Base-by-base conservation (phyloP, 2,888 invertebrate species). In the Clunio marinus region DNA sequence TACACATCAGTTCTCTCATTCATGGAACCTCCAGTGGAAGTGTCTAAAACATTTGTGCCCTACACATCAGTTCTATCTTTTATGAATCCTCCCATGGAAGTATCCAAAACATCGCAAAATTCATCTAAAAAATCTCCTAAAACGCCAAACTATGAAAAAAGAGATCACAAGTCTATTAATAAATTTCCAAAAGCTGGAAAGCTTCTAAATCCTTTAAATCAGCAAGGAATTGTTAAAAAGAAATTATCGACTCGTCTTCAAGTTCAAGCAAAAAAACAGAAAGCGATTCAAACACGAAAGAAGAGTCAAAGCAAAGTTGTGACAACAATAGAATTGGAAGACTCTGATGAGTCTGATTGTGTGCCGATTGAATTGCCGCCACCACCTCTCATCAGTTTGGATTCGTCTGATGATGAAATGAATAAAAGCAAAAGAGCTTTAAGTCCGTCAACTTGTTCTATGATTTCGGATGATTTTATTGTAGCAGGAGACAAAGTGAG, bases 381-480 rank as follows among this genome's bases (percentile, higher is more conserved):
- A 1, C 75, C 75, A 7, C 75, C 75, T 7, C 72, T 75, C 5
- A 73, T 77, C 3, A 73, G 73, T 1, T 70, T 79, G 2, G 76
- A 75, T n/a, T 73, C 74, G 20, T 77, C 77, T 41, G 75, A 73
- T 20, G 69, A 69, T 15, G 55, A 46, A 58, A 22, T 1, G 2
- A 27, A 20, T 27, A 60, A 37, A 10, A 67, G 46, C 5, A 58
- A 57, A 1, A 13, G 67, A 60, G 37, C 37, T 17, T 17, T 35
- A 20, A 70, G 68, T 46, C 70, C 68, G 32, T 70, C 79, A 1
- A 74, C 73, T 62, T 37, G 32, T 37, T 78, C 78, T 1, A 75
- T 77, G 7, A 68, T 77, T 41, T 77, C 77, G 1, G 79, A 79
- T 73, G 78, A 78, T 70, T 79, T 79, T 35, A 78, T 79, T 70